phyloP scores from a whole-genome alignment of 2,888 invertebrate genomes.

The Meta bourneti region DNA sequence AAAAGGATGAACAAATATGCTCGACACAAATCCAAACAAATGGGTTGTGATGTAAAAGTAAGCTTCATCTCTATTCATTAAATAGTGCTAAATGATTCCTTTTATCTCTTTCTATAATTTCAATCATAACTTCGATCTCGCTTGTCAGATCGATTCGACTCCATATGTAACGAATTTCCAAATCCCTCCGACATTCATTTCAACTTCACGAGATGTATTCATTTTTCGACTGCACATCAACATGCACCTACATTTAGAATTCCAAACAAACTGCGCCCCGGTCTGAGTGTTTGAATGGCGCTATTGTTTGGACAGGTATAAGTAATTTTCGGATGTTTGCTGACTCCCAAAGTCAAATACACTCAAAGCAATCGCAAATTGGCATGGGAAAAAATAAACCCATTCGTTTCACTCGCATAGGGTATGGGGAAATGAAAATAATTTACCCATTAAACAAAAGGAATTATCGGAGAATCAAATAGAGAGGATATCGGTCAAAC shows the following conservation, averaged over 20 bases:
- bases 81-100: not conserved
- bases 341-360: not conserved
- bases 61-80: no score
- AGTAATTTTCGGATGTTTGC: not conserved
- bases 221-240: not conserved
- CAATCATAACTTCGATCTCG: no score
- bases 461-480: not conserved
- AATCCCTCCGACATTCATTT: not conserved
- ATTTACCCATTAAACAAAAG: not conserved
- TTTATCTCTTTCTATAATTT: not conserved
- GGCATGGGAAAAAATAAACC: not conserved
- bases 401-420: no score
- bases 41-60: no score
- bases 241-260: not conserved
- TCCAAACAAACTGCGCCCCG: not conserved
- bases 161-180: not conserved
- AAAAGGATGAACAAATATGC: no score
- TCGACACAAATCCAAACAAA: no score
- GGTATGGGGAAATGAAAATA: not conserved
- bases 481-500: not conserved
- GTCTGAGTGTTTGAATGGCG: not conserved
- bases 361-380: not conserved
- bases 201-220: not conserved
- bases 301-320: not conserved
- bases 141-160: not conserved